Conservation (phyloP, 2,888 invertebrate species). For the Seira musarum region DNA sequence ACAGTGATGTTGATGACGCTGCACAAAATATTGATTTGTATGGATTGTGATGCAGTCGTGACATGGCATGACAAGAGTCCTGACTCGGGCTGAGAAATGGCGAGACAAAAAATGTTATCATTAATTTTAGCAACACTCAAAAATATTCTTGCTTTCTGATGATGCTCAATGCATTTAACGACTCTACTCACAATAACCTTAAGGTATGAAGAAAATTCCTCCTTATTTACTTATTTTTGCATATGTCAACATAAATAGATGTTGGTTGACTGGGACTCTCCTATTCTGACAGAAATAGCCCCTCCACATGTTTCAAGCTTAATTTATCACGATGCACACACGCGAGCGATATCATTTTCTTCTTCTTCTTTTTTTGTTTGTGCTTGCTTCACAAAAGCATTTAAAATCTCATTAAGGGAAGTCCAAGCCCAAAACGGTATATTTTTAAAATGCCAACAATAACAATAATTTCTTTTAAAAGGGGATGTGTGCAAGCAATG, state of each 20-base stretch:
- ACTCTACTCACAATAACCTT: background rate
- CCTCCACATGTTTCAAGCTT: conserved; percentile 25
- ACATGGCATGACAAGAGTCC: background rate
- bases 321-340: conserved; percentile 37
- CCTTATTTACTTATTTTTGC: conserved; percentile 34
- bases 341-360: conserved; percentile 19
- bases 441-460: background rate
- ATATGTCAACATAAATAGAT: conserved; percentile 52
- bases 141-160: background rate
- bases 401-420: background rate
- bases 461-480: background rate
- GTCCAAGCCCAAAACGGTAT: background rate
- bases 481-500: background rate
- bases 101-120: background rate
- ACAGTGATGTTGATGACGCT: background rate
- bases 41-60: background rate
- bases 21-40: background rate
- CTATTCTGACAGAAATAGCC: conserved; percentile 46
- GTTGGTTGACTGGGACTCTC: conserved; percentile 51
- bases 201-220: background rate
- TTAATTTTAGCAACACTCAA: background rate
- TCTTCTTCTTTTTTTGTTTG: conserved; percentile 4
- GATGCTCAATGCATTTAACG: background rate
- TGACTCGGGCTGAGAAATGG: background rate
- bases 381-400: background rate